phyloP scores from a whole-genome alignment of 2,797 vertebrate genomes.

The Channallabes apus region DNA sequence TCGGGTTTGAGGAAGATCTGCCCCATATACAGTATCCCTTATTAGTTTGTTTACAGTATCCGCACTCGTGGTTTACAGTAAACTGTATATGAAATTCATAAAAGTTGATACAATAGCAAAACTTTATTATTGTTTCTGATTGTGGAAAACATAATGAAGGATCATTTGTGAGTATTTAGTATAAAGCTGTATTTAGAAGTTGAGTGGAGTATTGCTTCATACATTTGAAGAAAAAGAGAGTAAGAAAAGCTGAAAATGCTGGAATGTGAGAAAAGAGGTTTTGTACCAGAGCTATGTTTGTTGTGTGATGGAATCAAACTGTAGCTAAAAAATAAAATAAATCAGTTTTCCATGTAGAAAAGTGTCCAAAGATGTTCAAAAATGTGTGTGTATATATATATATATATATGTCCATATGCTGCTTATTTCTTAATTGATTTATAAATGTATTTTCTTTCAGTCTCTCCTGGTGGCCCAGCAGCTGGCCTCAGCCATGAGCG shows the following conservation, averaged over 20 bases:
- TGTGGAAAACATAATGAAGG: neutral
- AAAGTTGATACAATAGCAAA: neutral
- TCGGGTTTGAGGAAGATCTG: neutral
- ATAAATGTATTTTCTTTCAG: constrained; percentile 64
- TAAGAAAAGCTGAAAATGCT: neutral
- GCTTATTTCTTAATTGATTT: neutral
- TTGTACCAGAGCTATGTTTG: neutral
- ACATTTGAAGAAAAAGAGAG: neutral
- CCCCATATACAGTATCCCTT: neutral
- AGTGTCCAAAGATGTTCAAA: neutral
- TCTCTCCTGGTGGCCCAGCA: constrained; percentile 95
- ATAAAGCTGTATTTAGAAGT: neutral
- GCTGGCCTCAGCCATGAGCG: constrained; percentile 90
- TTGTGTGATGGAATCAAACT: neutral
- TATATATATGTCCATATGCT: neutral
- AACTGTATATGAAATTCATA: neutral
- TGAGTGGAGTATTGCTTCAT: neutral
- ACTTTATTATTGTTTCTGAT: neutral
- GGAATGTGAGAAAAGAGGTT: neutral
- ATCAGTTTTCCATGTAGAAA: neutral
- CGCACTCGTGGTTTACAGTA: neutral
- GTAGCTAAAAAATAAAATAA: neutral
- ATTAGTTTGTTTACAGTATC: neutral
- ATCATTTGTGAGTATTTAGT: neutral
- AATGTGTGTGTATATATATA: no score